These are phyloP conservation scores for Drosophila murphyi DNA, from an alignment of 1,140 invertebrate species.

Conservation along the genomic window DNA sequence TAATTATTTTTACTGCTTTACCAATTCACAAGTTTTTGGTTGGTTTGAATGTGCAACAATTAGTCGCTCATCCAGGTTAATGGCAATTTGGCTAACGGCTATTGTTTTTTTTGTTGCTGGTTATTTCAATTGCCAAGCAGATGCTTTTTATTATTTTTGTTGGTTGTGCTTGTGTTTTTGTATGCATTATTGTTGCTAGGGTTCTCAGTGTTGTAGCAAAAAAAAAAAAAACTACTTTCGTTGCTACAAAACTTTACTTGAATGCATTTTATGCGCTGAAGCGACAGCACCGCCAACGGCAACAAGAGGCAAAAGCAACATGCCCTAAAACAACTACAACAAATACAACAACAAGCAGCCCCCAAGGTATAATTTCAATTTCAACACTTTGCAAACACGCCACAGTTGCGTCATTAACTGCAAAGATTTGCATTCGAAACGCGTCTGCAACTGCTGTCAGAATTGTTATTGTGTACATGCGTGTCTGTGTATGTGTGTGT, in stretches of 20 bases:
- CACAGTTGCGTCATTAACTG: constrained; percentile 82
- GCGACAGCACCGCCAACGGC: constrained; percentile 1
- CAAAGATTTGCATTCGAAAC: constrained; percentile 76
- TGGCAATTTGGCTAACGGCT: constrained; percentile 48
- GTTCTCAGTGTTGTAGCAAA: constrained; percentile 33
- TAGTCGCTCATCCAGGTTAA: constrained; percentile 17
- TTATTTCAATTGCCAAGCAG: constrained; percentile 36
- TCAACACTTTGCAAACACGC: constrained; percentile 82
- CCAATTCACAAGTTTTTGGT: neutral
- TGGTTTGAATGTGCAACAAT: neutral
- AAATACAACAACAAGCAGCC: constrained; percentile 49
- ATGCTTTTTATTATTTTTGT: constrained; percentile 22
- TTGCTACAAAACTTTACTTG: constrained; percentile 25
- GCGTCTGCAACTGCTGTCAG: constrained; percentile 54
- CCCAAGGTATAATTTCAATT: constrained; percentile 81
- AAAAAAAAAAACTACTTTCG: constrained; percentile 6
- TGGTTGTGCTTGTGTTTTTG: constrained; percentile 51
- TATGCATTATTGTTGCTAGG: constrained; percentile 69
- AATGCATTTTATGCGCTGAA: constrained; percentile 62
- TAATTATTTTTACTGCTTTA: neutral
- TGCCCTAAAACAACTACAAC: constrained; percentile 16
- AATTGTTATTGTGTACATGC: neutral
- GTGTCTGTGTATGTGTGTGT: neutral
- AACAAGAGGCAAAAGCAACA: constrained; percentile 6
- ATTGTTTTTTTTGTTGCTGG: constrained; percentile 42